Percentiles rank a stretch among this genome's conserved stretches.
Evolutionary conservation across 2,888 invertebrate species (phyloP).

Genomic region (Antheraea assamensis): DNA sequence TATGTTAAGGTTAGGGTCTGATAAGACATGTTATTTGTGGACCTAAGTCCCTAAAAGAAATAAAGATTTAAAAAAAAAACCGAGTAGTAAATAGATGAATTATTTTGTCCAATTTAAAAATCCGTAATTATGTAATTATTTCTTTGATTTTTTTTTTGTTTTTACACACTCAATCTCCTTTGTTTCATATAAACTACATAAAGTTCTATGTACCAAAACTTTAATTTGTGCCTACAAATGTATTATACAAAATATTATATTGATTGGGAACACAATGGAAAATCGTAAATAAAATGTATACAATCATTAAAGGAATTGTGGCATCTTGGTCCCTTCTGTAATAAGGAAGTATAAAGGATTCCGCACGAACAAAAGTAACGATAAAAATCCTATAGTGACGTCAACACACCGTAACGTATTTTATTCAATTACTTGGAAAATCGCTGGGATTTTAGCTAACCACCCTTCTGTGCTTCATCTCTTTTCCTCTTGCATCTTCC

Average conservation of each 20-base stretch:
- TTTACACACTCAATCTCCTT: neutral
- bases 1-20: no score
- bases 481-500: conserved; percentile 35
- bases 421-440: conserved; percentile 80
- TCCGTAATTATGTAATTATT: no score
- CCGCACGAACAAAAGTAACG: conserved; percentile 39
- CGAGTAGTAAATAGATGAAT: no score
- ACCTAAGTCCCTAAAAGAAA: no score
- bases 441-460: conserved; percentile 66
- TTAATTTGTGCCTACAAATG: neutral
- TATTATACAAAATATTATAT: neutral
- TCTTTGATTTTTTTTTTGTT: no score
- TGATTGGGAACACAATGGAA: neutral
- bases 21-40: no score
- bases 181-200: neutral
- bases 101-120: no score
- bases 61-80: no score
- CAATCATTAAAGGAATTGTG: conserved; percentile 10
- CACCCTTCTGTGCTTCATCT: conserved; percentile 49
- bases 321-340: conserved; percentile 12
- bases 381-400: conserved; percentile 62
- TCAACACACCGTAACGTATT: conserved; percentile 73
- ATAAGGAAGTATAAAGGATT: conserved; percentile 26
- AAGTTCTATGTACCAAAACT: neutral
- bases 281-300: neutral